These are phyloP conservation scores for Danio rerio DNA, from an alignment of 2,113 vertebrate species.

Conservation along the genomic window GRCz12tu NC_133190.1:23023501-23024000, in stretches of 20 bases:
- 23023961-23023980: neutral
- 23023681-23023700: neutral
- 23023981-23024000: neutral
- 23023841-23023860: constrained; percentile 7
- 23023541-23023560: no score
- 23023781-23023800: neutral
- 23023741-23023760: neutral
- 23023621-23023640: neutral
- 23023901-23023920: neutral
- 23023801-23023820: neutral
- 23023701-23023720: neutral
- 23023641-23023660: neutral
- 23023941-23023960: neutral
- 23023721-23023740: neutral
- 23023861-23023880: neutral
- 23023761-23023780: neutral
- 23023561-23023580: no score
- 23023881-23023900: neutral
- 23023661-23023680: neutral
- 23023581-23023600: neutral
- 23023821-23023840: constrained; percentile 1
- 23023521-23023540: no score
- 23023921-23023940: neutral
- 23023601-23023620: constrained; percentile 11
- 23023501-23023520: no score